Percentiles rank a stretch among this genome's conserved stretches.
phyloP scores from a whole-genome alignment of 1,140 invertebrate species.

The Leguminivora glycinivorella region DNA sequence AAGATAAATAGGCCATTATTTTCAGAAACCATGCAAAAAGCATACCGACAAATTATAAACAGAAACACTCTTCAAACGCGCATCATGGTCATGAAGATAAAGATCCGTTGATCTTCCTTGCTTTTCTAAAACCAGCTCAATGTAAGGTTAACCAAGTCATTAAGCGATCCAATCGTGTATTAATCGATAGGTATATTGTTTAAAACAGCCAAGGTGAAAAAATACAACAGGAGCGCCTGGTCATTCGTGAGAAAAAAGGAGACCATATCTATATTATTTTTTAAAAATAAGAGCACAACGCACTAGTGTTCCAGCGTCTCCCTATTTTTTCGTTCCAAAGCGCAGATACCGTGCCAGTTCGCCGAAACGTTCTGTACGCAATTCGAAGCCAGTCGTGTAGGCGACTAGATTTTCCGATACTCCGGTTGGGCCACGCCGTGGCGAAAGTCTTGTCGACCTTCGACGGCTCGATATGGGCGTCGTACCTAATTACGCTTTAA shows the following conservation, averaged over 20 bases:
- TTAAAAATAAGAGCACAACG: no score
- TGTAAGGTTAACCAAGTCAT: constrained; percentile 48
- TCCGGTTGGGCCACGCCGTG: constrained; percentile 56
- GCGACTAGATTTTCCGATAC: constrained; percentile 66
- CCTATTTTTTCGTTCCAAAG: constrained; percentile 33
- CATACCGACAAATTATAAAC: not conserved
- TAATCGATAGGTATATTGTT: constrained; percentile 75
- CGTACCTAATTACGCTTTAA: constrained; percentile 54
- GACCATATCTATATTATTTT: no score
- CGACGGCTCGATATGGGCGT: constrained; percentile 68
- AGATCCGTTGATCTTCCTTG: not conserved
- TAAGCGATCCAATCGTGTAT: constrained; percentile 53
- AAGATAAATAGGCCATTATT: not conserved
- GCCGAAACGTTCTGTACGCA: not conserved
- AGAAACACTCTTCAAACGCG: not conserved
- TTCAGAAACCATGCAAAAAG: not conserved
- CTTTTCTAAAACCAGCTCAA: constrained; percentile 42
- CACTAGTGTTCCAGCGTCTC: no score
- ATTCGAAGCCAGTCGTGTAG: constrained; percentile 47
- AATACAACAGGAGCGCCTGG: constrained; percentile 73
- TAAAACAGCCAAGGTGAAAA: constrained; percentile 72
- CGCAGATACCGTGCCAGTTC: no score
- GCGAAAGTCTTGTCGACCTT: constrained; percentile 76
- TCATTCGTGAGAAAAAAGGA: no score
- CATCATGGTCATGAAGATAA: no score